Conservation (phyloP, 2,888 invertebrate species). For the Agrochola circellaris region DNA sequence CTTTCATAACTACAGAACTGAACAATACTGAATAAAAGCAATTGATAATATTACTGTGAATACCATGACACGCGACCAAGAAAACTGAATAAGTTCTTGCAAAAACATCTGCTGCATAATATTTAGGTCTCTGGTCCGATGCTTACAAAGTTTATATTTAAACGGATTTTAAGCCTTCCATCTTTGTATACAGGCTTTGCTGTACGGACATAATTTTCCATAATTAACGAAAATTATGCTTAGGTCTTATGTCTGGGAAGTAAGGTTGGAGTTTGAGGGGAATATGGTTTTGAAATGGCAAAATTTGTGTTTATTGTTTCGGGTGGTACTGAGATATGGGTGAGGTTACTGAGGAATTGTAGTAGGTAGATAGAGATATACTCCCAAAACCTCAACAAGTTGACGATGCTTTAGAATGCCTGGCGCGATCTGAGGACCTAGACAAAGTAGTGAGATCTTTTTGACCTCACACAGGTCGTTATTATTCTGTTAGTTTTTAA, state of each 20-base stretch:
- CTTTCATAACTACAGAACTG: constrained; percentile 10
- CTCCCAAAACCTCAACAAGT: too few relatives aligned
- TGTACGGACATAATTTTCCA: constrained; percentile 10
- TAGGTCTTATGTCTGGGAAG: not conserved
- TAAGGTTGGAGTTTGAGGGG: not conserved
- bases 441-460: too few relatives aligned
- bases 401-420: too few relatives aligned
- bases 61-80: constrained; percentile 40
- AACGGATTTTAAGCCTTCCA: not conserved
- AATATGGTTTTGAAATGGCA: not conserved
- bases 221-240: constrained; percentile 12
- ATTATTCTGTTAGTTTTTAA: too few relatives aligned
- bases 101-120: constrained; percentile 36
- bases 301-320: not conserved
- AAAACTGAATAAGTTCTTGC: constrained; percentile 7
- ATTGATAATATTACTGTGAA: constrained; percentile 34
- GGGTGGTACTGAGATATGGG: not conserved
- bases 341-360: not conserved
- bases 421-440: too few relatives aligned
- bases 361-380: too few relatives aligned
- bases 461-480: too few relatives aligned
- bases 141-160: constrained; percentile 7
- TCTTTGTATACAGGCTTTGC: not conserved
- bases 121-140: constrained; percentile 8
- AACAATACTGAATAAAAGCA: constrained; percentile 13